Percentiles rank a stretch among this genome's conserved stretches.
Conservation (phyloP, 2,797 vertebrate genomes). For the Vespertilio murinus region DNA sequence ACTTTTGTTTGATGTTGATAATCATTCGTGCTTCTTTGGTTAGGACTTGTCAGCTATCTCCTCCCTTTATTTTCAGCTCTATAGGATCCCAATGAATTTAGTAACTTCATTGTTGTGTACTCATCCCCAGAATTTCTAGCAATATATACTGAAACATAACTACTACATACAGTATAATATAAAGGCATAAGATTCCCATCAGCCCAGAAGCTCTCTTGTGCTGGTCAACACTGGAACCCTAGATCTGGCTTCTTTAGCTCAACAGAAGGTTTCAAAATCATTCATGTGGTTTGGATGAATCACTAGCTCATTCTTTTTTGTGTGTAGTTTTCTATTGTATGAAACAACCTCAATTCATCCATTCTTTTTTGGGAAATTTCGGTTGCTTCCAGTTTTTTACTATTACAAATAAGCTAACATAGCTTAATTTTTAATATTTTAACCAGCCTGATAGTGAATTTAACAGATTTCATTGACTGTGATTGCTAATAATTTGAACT, state of each 20-base stretch:
- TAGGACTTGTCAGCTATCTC: not conserved
- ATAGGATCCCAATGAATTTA: too few relatives aligned
- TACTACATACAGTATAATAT: not conserved
- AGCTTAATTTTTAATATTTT: not conserved
- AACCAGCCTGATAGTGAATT: not conserved
- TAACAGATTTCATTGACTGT: not conserved
- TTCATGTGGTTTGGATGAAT: not conserved
- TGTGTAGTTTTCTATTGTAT: not conserved
- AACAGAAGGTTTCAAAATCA: not conserved
- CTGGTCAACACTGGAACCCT: not conserved
- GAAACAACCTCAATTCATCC: too few relatives aligned
- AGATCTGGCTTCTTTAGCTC: not conserved
- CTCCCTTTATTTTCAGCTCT: not conserved
- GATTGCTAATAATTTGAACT: not conserved
- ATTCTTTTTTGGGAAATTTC: not conserved
- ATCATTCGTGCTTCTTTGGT: accelerated
- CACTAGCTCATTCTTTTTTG: not conserved
- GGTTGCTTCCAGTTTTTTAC: not conserved
- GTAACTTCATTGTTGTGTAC: too few relatives aligned
- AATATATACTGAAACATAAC: not conserved
- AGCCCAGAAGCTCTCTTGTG: not conserved
- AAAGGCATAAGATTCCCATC: not conserved
- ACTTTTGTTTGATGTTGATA: not conserved
- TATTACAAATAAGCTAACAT: not conserved
- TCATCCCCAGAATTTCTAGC: too few relatives aligned